Base-by-base conservation (phyloP, 1,140 invertebrate genomes). In the Tenebrio molitor region DNA sequence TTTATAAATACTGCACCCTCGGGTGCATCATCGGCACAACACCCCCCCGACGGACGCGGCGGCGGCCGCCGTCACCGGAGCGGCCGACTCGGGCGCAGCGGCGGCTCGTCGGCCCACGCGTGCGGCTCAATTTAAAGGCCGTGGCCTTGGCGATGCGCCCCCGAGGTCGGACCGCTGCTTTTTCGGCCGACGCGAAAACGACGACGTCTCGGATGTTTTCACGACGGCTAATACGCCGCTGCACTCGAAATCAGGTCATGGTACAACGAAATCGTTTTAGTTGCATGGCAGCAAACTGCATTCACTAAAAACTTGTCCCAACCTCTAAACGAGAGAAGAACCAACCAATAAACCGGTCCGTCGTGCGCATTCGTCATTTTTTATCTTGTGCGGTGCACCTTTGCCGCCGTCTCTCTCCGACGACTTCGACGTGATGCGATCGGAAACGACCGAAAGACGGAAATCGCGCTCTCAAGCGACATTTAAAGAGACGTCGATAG, bases 221-320 rank as follows among this genome's bases (percentile, higher is more conserved):
- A 78, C 44, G 25, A 36, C 42, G 71, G 78, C 69, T 81, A 80
- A 75, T 82, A 81, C 36, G 46, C 29, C 23, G 70, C 68, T 80
- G 78, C 79, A 81, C 72, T 80, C 76, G 73, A 78, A 82, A 81
- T 80, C 81, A 77, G 81, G 81, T 82, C 81, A 82, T 81, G 79
- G 78, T 81, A 82, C 79, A 80, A 80, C 80, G 78, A 81, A 82
- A 81, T 80, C 79, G 78, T 77, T 80, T 81, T 78, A 71, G 73
- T 78, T 81, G 75, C 75, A 80, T 78, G 72, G 74, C 75, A 74
- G 74, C 76, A 75, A 76, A 80, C 74, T 73, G 76, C 72, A 79
- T 76, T 79, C 78, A 77, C 76, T 79, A 80, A 81, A 81, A 80
- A 79, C 76, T 80, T 75, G 78, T 80, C 77, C 76, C 77, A 80